Evolutionary conservation across 2,888 invertebrate genomes (phyloP).

Genomic region (Holacanthella duospinosa): DNA sequence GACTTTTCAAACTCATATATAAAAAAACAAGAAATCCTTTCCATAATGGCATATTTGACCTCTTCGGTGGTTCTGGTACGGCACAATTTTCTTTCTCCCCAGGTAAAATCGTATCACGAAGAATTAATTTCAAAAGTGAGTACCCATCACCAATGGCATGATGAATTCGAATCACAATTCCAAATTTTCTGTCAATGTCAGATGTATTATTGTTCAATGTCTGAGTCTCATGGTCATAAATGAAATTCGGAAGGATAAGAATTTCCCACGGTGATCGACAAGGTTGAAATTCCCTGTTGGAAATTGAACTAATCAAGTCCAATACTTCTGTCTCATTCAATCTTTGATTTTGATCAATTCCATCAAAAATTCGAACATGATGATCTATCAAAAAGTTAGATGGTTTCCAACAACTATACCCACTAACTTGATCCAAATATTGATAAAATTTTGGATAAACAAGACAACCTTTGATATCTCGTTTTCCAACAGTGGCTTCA

Average conservation of each 20-base stretch:
- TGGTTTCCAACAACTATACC: slow-evolving; percentile 32
- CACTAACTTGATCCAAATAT: slow-evolving; percentile 20
- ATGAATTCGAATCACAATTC: slow-evolving; percentile 28
- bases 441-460: slow-evolving; percentile 30
- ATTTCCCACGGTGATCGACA: slow-evolving; percentile 30
- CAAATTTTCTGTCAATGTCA: slow-evolving; percentile 20
- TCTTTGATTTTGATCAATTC: slow-evolving; percentile 18
- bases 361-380: slow-evolving; percentile 25
- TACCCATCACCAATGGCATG: slow-evolving; percentile 35
- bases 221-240: slow-evolving; percentile 21
- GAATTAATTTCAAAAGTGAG: slow-evolving; percentile 31
- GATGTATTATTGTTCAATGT: no score
- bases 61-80: slow-evolving; percentile 14
- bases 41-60: slow-evolving; percentile 2
- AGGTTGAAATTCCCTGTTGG: slow-evolving; percentile 20
- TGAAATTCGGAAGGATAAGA: slow-evolving; percentile 29
- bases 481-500: slow-evolving; percentile 22
- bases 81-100: slow-evolving; percentile 19
- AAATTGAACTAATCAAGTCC: slow-evolving; percentile 20
- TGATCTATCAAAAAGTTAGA: slow-evolving; percentile 25
- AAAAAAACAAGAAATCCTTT: slow-evolving; percentile 21
- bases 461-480: slow-evolving; percentile 12
- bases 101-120: slow-evolving; percentile 25
- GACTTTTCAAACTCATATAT: slow-evolving; percentile 23
- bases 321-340: slow-evolving; percentile 24